Conservation (phyloP, 2,113 vertebrate species). For the Peromyscus maniculatus region DNA sequence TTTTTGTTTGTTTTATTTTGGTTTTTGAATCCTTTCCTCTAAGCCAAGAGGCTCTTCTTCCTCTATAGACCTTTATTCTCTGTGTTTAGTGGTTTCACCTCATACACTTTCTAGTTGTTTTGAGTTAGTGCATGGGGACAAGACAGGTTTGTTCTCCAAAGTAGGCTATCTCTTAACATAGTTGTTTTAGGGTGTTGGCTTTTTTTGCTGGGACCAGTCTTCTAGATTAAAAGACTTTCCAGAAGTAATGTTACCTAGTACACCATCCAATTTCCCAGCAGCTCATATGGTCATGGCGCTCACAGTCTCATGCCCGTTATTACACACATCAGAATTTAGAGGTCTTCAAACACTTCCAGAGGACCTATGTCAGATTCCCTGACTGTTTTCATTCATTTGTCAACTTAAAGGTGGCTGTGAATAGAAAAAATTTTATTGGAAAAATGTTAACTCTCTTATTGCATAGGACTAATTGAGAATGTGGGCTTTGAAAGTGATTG, state of each 20-base stretch:
- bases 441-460: neutral
- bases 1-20: neutral
- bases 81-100: neutral
- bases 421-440: neutral
- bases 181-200: neutral
- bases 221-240: neutral
- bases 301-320: neutral
- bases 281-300: neutral
- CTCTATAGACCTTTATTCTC: neutral
- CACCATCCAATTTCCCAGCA: neutral
- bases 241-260: neutral
- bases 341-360: slow-evolving; percentile 18
- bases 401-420: neutral
- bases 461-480: neutral
- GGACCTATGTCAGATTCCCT: neutral
- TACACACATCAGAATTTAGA: neutral
- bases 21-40: neutral
- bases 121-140: neutral
- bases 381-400: slow-evolving; percentile 1
- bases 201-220: neutral
- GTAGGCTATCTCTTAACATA: neutral
- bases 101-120: neutral
- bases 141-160: neutral
- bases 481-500: neutral
- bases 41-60: neutral